phyloP scores from a whole-genome alignment of 2,113 vertebrate species.

The Semicossyphus pulcher region DNA sequence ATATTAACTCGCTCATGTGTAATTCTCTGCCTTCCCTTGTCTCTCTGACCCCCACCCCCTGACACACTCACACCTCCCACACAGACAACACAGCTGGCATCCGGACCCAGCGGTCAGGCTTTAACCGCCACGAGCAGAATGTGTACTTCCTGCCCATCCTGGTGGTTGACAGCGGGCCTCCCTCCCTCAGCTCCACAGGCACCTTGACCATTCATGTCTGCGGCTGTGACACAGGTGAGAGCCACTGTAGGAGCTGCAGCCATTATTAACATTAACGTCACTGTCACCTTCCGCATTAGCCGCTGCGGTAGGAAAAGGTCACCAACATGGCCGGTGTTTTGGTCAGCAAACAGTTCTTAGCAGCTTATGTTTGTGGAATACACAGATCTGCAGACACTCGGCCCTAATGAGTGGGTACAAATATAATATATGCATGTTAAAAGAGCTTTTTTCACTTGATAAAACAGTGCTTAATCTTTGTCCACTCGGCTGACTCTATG shows the following conservation, averaged over 20 bases:
- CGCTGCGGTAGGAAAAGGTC: conserved; percentile 45
- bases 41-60: conserved; percentile 5
- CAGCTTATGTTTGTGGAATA: conserved; percentile 16
- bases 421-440: conserved; percentile 12
- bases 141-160: conserved; percentile 94
- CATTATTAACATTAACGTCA: conserved; percentile 62
- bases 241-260: conserved; percentile 19
- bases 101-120: conserved; percentile 90
- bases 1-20: conserved; percentile 26
- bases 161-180: conserved; percentile 94
- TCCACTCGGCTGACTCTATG: not conserved
- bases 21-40: conserved; percentile 38
- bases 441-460: not conserved
- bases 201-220: conserved; percentile 96
- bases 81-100: conserved; percentile 95
- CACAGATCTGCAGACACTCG: conserved; percentile 16
- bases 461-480: conserved; percentile 18
- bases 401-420: not conserved
- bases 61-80: conserved; percentile 5
- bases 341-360: conserved; percentile 48
- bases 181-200: conserved; percentile 94
- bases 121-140: conserved; percentile 96
- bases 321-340: conserved; percentile 28
- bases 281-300: conserved; percentile 52
- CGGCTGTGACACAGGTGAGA: conserved; percentile 88